A percentile compares a stretch with the other conserved stretches of the same genome.
These are phyloP conservation scores for Fistularia tabacaria DNA, from an alignment of 2,797 vertebrate species.

Conservation along the genomic window DNA sequence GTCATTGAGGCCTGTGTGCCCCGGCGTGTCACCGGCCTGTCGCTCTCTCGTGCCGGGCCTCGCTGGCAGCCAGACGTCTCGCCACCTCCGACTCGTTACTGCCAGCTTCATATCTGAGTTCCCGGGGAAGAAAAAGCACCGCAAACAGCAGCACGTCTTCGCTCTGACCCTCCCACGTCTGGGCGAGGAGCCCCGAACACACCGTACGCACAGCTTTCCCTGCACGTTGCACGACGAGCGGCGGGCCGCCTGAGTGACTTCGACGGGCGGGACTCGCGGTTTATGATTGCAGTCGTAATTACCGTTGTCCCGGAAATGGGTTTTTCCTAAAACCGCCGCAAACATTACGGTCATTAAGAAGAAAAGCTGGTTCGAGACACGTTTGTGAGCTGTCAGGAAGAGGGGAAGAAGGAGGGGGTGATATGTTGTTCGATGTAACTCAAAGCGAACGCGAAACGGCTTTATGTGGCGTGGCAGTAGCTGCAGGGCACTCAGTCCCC, in stretches of 20 bases:
- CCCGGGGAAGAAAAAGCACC: neutral
- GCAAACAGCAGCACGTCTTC: slow-evolving; percentile 9
- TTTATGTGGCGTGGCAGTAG: slow-evolving; percentile 36
- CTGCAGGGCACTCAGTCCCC: slow-evolving; percentile 22
- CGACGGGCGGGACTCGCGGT: slow-evolving; percentile 12
- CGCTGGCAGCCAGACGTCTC: slow-evolving; percentile 42
- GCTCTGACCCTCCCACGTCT: neutral
- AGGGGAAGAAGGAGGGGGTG: slow-evolving; percentile 18
- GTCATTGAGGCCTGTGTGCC: slow-evolving; percentile 64
- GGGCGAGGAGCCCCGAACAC: neutral
- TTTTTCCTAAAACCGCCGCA: slow-evolving; percentile 32
- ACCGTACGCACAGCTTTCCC: too few relatives aligned
- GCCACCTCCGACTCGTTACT: slow-evolving; percentile 40
- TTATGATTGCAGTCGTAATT: slow-evolving; percentile 35
- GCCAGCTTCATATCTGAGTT: slow-evolving; percentile 19
- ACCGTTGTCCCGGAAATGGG: slow-evolving; percentile 25
- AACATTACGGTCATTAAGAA: slow-evolving; percentile 22
- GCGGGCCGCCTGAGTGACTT: too few relatives aligned
- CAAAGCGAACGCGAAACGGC: slow-evolving; percentile 17
- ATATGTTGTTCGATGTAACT: slow-evolving; percentile 25
- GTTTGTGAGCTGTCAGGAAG: slow-evolving; percentile 30
- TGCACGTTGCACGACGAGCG: slow-evolving; percentile 3
- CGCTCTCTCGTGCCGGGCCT: slow-evolving; percentile 53
- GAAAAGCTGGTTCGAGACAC: slow-evolving; percentile 22
- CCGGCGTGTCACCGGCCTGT: slow-evolving; percentile 64